phyloP scores from a whole-genome alignment of 2,797 vertebrate genomes.

The Molossus molossus region DNA sequence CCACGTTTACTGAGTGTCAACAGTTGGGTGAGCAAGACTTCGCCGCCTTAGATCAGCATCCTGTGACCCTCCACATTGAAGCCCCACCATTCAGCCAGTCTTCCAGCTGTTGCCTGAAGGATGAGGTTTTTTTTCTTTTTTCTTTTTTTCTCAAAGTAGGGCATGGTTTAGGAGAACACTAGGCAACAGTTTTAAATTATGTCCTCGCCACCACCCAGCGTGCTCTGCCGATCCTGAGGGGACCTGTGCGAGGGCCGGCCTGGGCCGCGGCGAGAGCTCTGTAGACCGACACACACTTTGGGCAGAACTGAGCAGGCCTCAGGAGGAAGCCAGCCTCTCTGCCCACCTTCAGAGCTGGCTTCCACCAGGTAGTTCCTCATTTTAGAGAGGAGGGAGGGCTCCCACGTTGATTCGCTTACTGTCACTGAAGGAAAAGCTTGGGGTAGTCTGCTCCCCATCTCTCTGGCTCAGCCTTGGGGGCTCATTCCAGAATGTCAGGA shows the following conservation, averaged over 20 bases:
- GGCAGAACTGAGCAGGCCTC: conserved; percentile 69
- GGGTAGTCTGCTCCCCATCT: neutral
- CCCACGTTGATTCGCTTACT: neutral
- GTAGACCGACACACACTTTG: neutral
- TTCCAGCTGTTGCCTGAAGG: conserved; percentile 94
- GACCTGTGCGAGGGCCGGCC: neutral
- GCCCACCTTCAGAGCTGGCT: conserved; percentile 38
- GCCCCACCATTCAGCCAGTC: conserved; percentile 92
- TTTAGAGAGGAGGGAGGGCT: conserved; percentile 71
- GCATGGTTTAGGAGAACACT: conserved; percentile 89
- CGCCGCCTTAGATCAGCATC: conserved; percentile 93
- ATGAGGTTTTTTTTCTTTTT: conserved; percentile 83
- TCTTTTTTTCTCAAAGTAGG: conserved; percentile 73
- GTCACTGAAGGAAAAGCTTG: neutral
- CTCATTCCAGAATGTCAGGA: conserved; percentile 20
- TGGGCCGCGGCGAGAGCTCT: neutral
- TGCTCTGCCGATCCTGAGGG: conserved; percentile 74
- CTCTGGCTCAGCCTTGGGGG: neutral
- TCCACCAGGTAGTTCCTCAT: conserved; percentile 7
- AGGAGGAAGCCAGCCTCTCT: conserved; percentile 71
- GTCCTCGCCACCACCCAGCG: conserved; percentile 88
- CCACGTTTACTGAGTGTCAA: conserved; percentile 92
- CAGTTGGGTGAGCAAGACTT: conserved; percentile 93
- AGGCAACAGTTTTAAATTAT: conserved; percentile 90
- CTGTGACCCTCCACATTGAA: conserved; percentile 94